These are phyloP conservation scores for Hecatera dysodea DNA, from an alignment of 2,888 invertebrate genomes.

Conservation along the genomic window DNA sequence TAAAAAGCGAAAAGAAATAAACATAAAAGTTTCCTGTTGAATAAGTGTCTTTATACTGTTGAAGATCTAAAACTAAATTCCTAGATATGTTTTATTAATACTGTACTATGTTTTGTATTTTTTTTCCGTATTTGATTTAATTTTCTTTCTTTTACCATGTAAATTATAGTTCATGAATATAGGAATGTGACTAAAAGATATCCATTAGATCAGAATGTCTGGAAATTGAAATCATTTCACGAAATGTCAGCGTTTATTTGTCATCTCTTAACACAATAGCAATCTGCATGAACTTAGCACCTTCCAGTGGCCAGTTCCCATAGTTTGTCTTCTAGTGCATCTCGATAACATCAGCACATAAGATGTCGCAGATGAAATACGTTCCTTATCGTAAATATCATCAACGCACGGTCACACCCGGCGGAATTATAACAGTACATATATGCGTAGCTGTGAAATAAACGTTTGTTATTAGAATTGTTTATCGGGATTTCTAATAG, in stretches of 20 bases:
- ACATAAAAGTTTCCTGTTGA: too few species aligned
- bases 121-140: too few species aligned
- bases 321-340: constrained; percentile 25
- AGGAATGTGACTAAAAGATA: background rate
- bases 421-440: constrained; percentile 18
- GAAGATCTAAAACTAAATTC: too few species aligned
- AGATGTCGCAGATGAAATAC: constrained; percentile 19
- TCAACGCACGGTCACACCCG: constrained; percentile 30
- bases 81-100: too few species aligned
- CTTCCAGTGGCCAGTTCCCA: constrained; percentile 30
- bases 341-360: constrained; percentile 39
- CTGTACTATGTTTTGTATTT: too few species aligned
- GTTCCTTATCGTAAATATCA: constrained; percentile 49
- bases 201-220: background rate
- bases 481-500: background rate
- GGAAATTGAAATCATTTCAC: background rate
- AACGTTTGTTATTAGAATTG: background rate
- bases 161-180: too few species aligned
- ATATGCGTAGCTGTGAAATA: background rate
- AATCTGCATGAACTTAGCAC: constrained; percentile 31
- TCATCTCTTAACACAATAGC: constrained; percentile 30
- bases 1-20: too few species aligned
- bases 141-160: too few species aligned
- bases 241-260: background rate
- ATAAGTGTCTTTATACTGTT: too few species aligned